Evolutionary conservation across 2,888 invertebrate genomes (phyloP).

Genomic region (Dynastes tityus): DNA sequence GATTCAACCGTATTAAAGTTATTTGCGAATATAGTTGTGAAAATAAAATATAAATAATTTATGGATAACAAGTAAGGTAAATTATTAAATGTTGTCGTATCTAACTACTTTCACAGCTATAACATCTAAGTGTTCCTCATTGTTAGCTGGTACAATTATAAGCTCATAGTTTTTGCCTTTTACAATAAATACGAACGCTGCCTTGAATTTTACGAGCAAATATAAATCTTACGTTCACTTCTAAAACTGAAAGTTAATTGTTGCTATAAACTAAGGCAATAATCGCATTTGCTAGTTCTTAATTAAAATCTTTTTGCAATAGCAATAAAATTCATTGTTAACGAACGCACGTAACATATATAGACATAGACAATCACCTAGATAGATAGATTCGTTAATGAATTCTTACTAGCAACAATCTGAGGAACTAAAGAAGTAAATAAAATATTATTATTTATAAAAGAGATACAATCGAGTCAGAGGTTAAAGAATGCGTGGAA

Average conservation of each 20-base stretch:
- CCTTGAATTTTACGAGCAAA: slow-evolving; percentile 27
- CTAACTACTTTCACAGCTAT: too few species aligned
- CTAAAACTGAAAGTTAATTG: slow-evolving; percentile 35
- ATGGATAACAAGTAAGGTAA: too few species aligned
- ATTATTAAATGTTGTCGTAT: too few species aligned
- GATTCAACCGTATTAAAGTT: too few species aligned
- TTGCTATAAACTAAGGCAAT: slow-evolving; percentile 28
- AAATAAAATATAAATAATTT: too few species aligned
- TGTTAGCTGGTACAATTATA: too few species aligned
- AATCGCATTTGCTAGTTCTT: slow-evolving; percentile 27
- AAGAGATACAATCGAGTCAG: slow-evolving; percentile 12
- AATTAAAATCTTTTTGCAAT: slow-evolving; percentile 25
- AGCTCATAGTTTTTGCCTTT: too few species aligned
- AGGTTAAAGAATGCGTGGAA: slow-evolving; percentile 26
- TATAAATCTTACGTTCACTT: slow-evolving; percentile 33
- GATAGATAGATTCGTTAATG: slow-evolving; percentile 3
- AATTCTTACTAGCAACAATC: too few species aligned
- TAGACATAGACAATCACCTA: background rate
- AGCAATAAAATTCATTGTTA: slow-evolving; percentile 32
- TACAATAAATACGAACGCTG: slow-evolving; percentile 7
- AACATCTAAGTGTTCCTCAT: too few species aligned
- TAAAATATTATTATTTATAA: background rate
- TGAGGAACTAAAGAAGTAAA: too few species aligned
- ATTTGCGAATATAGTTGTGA: too few species aligned
- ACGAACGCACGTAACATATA: slow-evolving; percentile 9